Conservation (phyloP, 2,888 invertebrate genomes). For the Erannis defoliaria region DNA sequence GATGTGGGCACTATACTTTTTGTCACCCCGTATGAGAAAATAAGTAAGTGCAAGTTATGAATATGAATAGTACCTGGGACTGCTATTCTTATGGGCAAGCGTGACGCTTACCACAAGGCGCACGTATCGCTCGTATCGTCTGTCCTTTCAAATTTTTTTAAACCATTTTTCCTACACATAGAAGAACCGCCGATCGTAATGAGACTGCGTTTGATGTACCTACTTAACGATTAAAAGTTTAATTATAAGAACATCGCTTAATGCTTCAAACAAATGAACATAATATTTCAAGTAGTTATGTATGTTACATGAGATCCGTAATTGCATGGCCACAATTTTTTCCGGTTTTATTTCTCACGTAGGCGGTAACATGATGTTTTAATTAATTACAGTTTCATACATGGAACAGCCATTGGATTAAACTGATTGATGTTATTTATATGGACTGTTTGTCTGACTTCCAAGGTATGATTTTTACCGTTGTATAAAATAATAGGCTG, state of each 20-base stretch:
- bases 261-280: slow-evolving; percentile 1
- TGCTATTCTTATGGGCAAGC: too few species aligned
- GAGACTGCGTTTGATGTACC: neutral
- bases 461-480: neutral
- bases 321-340: slow-evolving; percentile 15
- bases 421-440: slow-evolving; percentile 1
- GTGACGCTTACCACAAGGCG: too few species aligned
- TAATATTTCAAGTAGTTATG: slow-evolving; percentile 2
- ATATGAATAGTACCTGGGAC: too few species aligned
- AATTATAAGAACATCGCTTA: neutral
- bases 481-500: too few species aligned
- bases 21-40: too few species aligned
- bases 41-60: too few species aligned
- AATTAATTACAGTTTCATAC: slow-evolving; percentile 16
- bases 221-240: slow-evolving; percentile 4
- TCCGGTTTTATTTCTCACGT: slow-evolving; percentile 23
- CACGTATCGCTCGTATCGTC: too few species aligned
- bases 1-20: too few species aligned
- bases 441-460: neutral
- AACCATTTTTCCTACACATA: too few species aligned
- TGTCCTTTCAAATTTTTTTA: too few species aligned
- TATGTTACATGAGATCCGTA: slow-evolving; percentile 5
- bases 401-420: slow-evolving; percentile 5
- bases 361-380: slow-evolving; percentile 22
- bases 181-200: neutral